Base-by-base conservation (phyloP, 2,113 vertebrate species). In the Sapayoa aenigma region DNA sequence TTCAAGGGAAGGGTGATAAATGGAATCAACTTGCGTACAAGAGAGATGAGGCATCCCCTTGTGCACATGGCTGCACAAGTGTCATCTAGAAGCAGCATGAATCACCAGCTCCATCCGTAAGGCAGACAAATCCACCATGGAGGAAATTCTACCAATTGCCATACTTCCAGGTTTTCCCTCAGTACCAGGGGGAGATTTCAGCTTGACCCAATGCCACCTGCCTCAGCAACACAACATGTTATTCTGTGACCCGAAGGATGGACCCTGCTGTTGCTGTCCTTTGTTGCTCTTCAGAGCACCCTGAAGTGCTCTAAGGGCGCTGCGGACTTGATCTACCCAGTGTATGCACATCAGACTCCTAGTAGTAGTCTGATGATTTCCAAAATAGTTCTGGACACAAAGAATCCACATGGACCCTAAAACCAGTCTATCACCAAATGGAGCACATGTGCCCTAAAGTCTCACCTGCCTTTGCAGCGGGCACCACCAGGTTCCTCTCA, bases 261-360 rank as follows among this genome's bases (percentile, higher is more conserved):
- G 27, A 49, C 16, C 10, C 15, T 6, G 6, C 35, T 23, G 28
- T 5, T 52, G 59, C 42, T 59, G 33, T 28, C 18, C 23, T 56
- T 10, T 0, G 0, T 1, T 39, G 49, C 12, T 78, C 60, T 80
- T 59, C 35, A 78, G 49, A 77, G 49, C 39, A 74, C 13, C 19
- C 14, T 35, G 5, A 50, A 72, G 53, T 6, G n/a, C 63, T 68
- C n/a, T 42, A 8, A 84, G 44, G 37, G 52, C 24, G 53, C 27
- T 1, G 1, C 35, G 30, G 11, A 60, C 41, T 65, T 69, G 13
- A 35, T 19, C 8, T 39, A 77, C 18, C 17, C 35, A 35, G 11
- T 0, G 0, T 13, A 25, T 6, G 16, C 12, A 20, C 0, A 0
- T 74, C 17, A 60, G 22, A 31, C 33, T 65, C 41, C 22, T 60